Percentiles rank a stretch among this genome's conserved stretches.
phyloP scores from a whole-genome alignment of 2,888 invertebrate genomes.

The Chydorus sphaericus region DNA sequence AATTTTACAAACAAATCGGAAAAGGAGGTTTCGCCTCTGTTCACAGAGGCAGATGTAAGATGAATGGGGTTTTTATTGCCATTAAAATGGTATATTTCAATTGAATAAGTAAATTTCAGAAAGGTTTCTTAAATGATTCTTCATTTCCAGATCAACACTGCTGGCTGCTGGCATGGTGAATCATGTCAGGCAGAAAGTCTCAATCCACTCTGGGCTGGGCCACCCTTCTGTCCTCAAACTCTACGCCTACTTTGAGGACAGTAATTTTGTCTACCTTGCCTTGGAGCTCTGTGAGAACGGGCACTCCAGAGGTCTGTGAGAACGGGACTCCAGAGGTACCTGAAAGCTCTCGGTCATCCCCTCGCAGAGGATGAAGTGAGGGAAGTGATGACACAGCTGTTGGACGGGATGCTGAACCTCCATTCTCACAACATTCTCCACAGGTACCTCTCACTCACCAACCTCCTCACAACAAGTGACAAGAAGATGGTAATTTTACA shows the following conservation, averaged over 20 bases:
- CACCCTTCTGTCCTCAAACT: slow-evolving; percentile 82
- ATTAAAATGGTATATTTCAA: slow-evolving; percentile 19
- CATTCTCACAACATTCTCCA: slow-evolving; percentile 87
- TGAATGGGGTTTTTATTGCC: slow-evolving; percentile 13
- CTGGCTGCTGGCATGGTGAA: slow-evolving; percentile 68
- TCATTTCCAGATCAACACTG: slow-evolving; percentile 66
- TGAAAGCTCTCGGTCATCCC: slow-evolving; percentile 40
- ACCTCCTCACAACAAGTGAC: slow-evolving; percentile 70
- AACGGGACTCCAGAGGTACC: slow-evolving; percentile 73
- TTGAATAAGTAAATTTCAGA: neutral
- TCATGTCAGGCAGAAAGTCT: slow-evolving; percentile 79
- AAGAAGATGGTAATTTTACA: slow-evolving; percentile 55
- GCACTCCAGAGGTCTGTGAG: too few relatives aligned
- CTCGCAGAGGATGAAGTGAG: slow-evolving; percentile 47
- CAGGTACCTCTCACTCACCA: slow-evolving; percentile 81
- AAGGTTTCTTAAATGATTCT: neutral
- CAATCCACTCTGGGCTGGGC: slow-evolving; percentile 78
- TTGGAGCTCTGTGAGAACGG: slow-evolving; percentile 86
- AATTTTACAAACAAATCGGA: neutral
- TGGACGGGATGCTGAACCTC: slow-evolving; percentile 77
- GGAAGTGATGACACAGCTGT: slow-evolving; percentile 67
- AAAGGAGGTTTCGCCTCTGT: slow-evolving; percentile 11
- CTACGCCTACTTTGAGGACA: slow-evolving; percentile 83
- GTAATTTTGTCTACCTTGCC: slow-evolving; percentile 79
- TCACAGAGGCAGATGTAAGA: neutral